These are phyloP conservation scores for Ypsolopha scabrella DNA, from an alignment of 2,888 invertebrate genomes.

Conservation along the genomic window DNA sequence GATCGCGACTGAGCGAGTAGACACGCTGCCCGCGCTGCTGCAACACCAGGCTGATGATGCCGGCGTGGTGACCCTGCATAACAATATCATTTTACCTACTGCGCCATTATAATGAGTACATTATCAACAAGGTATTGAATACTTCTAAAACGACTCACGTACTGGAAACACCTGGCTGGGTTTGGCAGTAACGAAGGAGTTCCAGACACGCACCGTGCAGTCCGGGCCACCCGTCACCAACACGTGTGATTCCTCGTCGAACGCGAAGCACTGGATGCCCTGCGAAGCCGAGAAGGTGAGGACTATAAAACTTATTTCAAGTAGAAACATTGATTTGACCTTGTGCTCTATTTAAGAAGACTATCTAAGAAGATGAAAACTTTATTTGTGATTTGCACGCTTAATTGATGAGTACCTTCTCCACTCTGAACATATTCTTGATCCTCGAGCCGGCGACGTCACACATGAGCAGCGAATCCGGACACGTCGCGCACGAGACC, in stretches of 20 bases:
- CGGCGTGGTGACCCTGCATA: conserved; percentile 74
- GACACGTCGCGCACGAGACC: conserved; percentile 76
- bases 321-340: too few relatives aligned
- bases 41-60: conserved; percentile 75
- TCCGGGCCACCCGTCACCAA: conserved; percentile 82
- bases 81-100: neutral
- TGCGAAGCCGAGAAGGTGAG: conserved; percentile 14
- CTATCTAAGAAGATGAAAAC: too few relatives aligned
- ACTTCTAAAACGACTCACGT: too few relatives aligned
- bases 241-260: conserved; percentile 69
- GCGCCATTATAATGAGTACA: too few relatives aligned
- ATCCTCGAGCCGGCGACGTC: conserved; percentile 70
- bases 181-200: conserved; percentile 79
- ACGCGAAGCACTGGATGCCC: conserved; percentile 75
- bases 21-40: conserved; percentile 75
- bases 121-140: neutral
- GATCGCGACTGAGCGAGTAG: conserved; percentile 80
- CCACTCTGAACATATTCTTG: conserved; percentile 68
- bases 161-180: conserved; percentile 37
- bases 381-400: too few relatives aligned
- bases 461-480: conserved; percentile 71
- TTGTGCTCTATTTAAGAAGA: too few relatives aligned
- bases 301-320: too few relatives aligned
- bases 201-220: conserved; percentile 82
- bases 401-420: conserved; percentile 33